A percentile compares a stretch with the other conserved stretches of the same genome.
phyloP scores from a whole-genome alignment of 2,888 invertebrate species.

The Lepidocyrtoides sp. region DNA sequence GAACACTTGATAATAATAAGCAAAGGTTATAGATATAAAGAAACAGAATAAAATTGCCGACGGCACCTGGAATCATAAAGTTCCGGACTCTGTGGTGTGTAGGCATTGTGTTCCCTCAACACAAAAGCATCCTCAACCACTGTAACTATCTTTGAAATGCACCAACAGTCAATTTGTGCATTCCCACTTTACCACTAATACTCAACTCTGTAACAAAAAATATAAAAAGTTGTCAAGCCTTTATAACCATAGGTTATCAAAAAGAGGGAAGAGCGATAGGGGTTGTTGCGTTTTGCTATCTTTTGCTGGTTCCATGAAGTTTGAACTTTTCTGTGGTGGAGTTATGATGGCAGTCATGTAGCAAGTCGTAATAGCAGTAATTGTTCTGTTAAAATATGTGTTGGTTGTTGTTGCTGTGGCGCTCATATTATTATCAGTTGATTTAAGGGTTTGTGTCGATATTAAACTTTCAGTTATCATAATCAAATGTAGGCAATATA shows the following conservation, averaged over 20 bases:
- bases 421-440: slow-evolving; percentile 51
- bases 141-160: too few species aligned
- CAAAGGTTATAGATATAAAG: too few species aligned
- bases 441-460: slow-evolving; percentile 65
- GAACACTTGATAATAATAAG: slow-evolving; percentile 74
- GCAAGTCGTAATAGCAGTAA: background rate
- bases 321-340: slow-evolving; percentile 49
- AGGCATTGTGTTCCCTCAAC: background rate
- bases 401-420: slow-evolving; percentile 7
- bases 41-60: slow-evolving; percentile 60
- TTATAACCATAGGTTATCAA: slow-evolving; percentile 45
- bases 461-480: background rate
- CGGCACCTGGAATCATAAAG: slow-evolving; percentile 78
- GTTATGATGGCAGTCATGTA: background rate
- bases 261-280: slow-evolving; percentile 16
- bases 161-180: too few species aligned
- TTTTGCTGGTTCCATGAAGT: slow-evolving; percentile 27
- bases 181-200: too few species aligned
- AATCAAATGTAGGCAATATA: slow-evolving; percentile 62
- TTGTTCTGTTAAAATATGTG: slow-evolving; percentile 1
- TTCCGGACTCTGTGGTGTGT: slow-evolving; percentile 37
- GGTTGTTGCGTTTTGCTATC: slow-evolving; percentile 63
- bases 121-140: too few species aligned
- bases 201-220: background rate
- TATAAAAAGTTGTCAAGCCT: background rate